Evolutionary conservation across 2,113 vertebrate species (phyloP).

Genomic region (Toxotes chatareus): DNA sequence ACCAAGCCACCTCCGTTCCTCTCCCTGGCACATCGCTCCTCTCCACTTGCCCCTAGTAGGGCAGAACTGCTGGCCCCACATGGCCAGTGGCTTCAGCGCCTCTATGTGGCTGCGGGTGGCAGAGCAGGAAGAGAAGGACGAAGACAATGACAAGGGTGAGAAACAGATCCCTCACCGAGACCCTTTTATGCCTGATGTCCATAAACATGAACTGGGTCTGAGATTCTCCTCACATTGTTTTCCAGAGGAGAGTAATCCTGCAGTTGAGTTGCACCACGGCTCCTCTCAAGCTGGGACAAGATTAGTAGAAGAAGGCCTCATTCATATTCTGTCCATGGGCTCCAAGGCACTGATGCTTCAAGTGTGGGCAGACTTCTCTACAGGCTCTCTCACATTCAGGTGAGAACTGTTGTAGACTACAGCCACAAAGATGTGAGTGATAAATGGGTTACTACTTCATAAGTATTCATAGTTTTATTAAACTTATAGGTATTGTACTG

Average conservation of each 20-base stretch:
- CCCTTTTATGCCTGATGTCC: neutral
- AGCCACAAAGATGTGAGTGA: constrained; percentile 13
- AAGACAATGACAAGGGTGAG: constrained; percentile 79
- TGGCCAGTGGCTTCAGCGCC: constrained; percentile 95
- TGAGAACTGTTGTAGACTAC: constrained; percentile 67
- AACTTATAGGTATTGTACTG: constrained; percentile 11
- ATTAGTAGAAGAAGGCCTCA: constrained; percentile 86
- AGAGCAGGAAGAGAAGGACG: constrained; percentile 73
- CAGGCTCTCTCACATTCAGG: constrained; percentile 92
- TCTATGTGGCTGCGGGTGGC: constrained; percentile 90
- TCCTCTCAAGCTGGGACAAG: constrained; percentile 78
- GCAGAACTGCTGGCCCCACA: constrained; percentile 98
- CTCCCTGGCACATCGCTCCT: constrained; percentile 94
- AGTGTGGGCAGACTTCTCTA: constrained; percentile 92
- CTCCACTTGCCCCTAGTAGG: constrained; percentile 93
- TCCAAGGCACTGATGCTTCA: constrained; percentile 97
- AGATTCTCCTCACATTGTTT: constrained; percentile 49
- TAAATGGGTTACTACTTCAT: constrained; percentile 6
- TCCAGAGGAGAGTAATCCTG: constrained; percentile 83
- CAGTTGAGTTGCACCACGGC: constrained; percentile 73
- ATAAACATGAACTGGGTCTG: constrained; percentile 14
- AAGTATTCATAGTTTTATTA: constrained; percentile 6
- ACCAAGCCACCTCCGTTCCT: constrained; percentile 83
- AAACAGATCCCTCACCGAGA: constrained; percentile 37
- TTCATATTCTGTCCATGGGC: constrained; percentile 94